Conservation (phyloP, 1,140 invertebrate species). For the Oscheius sp. region DNA sequence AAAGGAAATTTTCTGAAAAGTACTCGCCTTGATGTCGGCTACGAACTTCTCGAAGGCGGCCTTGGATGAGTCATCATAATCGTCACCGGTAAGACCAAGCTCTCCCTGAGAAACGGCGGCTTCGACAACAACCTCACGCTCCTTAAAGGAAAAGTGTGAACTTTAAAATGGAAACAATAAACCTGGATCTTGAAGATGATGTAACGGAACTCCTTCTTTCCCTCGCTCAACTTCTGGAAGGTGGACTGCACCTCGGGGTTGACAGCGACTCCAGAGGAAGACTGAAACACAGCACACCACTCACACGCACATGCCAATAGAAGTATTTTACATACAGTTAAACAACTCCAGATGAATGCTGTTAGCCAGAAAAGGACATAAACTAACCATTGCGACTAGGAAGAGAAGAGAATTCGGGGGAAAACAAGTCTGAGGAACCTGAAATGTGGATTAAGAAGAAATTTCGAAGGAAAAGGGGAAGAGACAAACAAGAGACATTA, state of each 20-base stretch:
- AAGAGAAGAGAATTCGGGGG: too few species aligned
- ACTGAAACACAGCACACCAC: constrained; percentile 11
- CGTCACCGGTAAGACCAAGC: constrained; percentile 44
- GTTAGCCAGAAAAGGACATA: background rate
- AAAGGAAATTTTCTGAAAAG: background rate
- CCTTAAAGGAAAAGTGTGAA: constrained; percentile 35
- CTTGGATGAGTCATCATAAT: constrained; percentile 61
- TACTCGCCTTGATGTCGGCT: constrained; percentile 50
- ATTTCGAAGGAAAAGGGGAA: background rate
- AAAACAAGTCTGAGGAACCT: background rate
- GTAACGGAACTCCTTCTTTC: constrained; percentile 44
- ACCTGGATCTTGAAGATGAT: constrained; percentile 50
- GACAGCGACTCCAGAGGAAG: constrained; percentile 40
- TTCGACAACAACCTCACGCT: constrained; percentile 59
- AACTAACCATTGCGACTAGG: background rate
- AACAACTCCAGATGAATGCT: background rate
- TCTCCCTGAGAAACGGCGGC: constrained; percentile 52
- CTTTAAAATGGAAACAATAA: background rate
- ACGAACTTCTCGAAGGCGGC: constrained; percentile 59
- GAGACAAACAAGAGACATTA: background rate
- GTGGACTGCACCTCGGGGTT: constrained; percentile 42
- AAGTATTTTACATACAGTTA: background rate
- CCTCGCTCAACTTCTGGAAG: constrained; percentile 40
- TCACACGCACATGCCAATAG: constrained; percentile 4
- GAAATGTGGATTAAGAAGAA: background rate